These are phyloP conservation scores for Agapostemon virescens DNA, from an alignment of 2,888 invertebrate genomes.

Conservation along the genomic window DNA sequence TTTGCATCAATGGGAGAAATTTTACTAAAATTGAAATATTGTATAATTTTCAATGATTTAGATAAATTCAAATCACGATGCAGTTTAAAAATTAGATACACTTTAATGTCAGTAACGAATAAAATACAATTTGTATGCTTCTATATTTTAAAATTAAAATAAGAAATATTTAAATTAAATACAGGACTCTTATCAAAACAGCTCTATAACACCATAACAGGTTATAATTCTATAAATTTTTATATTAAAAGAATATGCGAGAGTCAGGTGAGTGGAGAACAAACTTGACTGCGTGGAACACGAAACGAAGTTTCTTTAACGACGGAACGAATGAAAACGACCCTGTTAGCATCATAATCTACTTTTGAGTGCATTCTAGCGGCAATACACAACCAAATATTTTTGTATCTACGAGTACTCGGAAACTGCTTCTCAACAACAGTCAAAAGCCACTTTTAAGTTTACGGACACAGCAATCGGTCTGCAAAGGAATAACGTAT, in stretches of 20 bases:
- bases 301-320: conserved; percentile 66
- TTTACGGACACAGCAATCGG: conserved; percentile 59
- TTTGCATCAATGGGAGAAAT: too few relatives aligned
- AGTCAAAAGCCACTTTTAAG: conserved; percentile 66
- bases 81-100: too few relatives aligned
- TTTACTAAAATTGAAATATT: too few relatives aligned
- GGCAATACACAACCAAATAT: conserved; percentile 59
- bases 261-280: neutral
- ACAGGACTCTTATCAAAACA: neutral
- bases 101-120: too few relatives aligned
- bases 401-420: conserved; percentile 52
- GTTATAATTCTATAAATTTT: conserved; percentile 37
- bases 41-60: too few relatives aligned
- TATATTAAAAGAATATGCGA: conserved; percentile 5
- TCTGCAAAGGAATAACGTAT: neutral
- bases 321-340: conserved; percentile 54
- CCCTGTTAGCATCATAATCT: conserved; percentile 67
- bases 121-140: neutral
- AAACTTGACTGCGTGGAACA: conserved; percentile 17
- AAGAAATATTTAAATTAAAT: neutral
- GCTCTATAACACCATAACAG: conserved; percentile 30
- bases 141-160: too few relatives aligned
- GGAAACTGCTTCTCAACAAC: conserved; percentile 61
- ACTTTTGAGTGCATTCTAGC: conserved; percentile 64
- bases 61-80: too few relatives aligned